These are phyloP conservation scores for Lethenteron camtschaticum DNA, from an alignment of 2,113 vertebrate species.

Conservation along the genomic window DNA sequence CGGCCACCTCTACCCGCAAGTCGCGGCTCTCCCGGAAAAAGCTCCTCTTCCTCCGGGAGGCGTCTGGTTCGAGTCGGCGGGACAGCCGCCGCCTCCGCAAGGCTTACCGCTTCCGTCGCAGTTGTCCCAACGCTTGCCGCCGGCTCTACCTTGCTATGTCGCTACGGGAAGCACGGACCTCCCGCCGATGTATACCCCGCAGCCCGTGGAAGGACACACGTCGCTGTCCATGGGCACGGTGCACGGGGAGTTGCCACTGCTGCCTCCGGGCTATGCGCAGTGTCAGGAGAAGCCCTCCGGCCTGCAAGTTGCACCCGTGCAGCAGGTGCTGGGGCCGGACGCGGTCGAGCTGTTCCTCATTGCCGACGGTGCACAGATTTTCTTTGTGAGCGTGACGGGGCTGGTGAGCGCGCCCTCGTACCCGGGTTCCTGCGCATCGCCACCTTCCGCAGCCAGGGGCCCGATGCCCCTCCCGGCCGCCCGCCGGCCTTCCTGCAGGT, in stretches of 20 bases:
- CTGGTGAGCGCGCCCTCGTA: conserved; percentile 87
- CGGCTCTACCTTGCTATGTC: not conserved
- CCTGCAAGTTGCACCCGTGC: conserved; percentile 23
- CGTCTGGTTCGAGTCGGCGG: too few relatives aligned
- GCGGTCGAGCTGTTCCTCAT: conserved; percentile 64
- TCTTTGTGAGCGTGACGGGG: conserved; percentile 73
- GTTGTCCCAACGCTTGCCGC: not conserved
- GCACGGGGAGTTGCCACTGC: conserved; percentile 41
- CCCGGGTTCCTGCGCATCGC: conserved; percentile 73
- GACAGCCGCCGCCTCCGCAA: too few relatives aligned
- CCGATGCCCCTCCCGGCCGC: conserved; percentile 24
- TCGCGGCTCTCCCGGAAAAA: not conserved
- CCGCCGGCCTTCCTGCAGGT: conserved; percentile 90
- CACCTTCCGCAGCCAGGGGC: conserved; percentile 42
- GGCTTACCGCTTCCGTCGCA: not conserved
- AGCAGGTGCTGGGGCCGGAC: conserved; percentile 44
- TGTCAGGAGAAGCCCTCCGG: conserved; percentile 19
- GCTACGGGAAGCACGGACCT: conserved; percentile 22
- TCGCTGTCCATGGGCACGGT: conserved; percentile 74
- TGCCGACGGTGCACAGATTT: conserved; percentile 79
- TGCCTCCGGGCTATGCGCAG: conserved; percentile 35
- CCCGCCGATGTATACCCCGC: conserved; percentile 65
- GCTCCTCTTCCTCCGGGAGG: not conserved
- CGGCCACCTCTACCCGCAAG: not conserved
- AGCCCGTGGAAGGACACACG: conserved; percentile 57